phyloP scores from a whole-genome alignment of 1,140 invertebrate species.

The Drosophila pruinosa region DNA sequence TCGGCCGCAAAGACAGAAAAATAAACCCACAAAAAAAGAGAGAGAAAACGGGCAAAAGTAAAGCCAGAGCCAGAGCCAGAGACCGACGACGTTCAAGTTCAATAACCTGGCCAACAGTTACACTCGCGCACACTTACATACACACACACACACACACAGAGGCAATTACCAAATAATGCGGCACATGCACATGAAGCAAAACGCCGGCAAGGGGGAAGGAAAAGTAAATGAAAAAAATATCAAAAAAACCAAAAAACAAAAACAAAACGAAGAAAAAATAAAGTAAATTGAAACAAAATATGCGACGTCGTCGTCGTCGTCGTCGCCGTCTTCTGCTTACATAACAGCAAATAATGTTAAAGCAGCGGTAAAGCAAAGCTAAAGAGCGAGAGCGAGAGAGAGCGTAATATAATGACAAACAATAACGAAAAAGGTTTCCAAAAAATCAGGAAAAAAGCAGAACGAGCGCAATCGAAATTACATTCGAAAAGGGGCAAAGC shows the following conservation, averaged over 20 bases:
- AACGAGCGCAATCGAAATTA: constrained; percentile 53
- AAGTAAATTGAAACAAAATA: constrained; percentile 66
- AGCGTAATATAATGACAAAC: constrained; percentile 62
- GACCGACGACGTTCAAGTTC: constrained; percentile 67
- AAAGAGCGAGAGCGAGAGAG: constrained; percentile 5
- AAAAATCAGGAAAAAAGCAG: constrained; percentile 32
- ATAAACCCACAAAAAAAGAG: constrained; percentile 30
- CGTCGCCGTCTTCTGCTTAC: constrained; percentile 58
- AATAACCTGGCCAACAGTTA: constrained; percentile 78
- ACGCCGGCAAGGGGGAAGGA: constrained; percentile 52
- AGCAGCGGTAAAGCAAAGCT: constrained; percentile 76
- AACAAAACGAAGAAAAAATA: constrained; percentile 28
- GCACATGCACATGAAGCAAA: constrained; percentile 73
- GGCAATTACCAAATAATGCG: constrained; percentile 78
- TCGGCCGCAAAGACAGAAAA: constrained; percentile 38
- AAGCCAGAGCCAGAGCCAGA: constrained; percentile 42
- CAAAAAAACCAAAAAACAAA: constrained; percentile 31
- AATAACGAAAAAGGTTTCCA: constrained; percentile 53
- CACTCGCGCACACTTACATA: constrained; percentile 41
- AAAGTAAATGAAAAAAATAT: constrained; percentile 19
- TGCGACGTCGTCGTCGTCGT: constrained; percentile 36
- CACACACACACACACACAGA: constrained; percentile 37
- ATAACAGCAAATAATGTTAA: constrained; percentile 80
- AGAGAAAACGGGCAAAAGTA: constrained; percentile 23
- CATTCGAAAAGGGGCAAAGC: constrained; percentile 67